Conservation (phyloP, 2,888 invertebrate species). For the Aphodius granarius region DNA sequence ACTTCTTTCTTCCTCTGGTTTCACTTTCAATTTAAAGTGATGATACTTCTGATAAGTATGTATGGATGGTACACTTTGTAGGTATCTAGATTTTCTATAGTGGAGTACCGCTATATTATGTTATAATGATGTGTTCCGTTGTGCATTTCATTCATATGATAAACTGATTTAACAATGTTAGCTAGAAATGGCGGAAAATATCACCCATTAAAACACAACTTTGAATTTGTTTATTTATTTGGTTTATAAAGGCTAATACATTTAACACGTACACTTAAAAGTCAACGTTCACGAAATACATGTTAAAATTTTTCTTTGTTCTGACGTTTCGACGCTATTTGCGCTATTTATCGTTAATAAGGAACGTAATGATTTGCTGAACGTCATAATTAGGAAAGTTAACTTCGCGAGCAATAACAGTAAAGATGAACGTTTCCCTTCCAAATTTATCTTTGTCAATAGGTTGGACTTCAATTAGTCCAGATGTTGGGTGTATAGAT, state of each 20-base stretch:
- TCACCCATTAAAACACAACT: neutral
- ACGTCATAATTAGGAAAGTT: conserved; percentile 35
- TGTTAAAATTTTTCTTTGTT: too few relatives aligned
- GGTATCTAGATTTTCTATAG: neutral
- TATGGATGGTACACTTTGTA: neutral
- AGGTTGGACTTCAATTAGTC: conserved; percentile 40
- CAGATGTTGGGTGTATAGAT: neutral
- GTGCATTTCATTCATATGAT: neutral
- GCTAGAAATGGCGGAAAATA: too few relatives aligned
- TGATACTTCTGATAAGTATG: neutral
- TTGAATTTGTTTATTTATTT: too few relatives aligned
- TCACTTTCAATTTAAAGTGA: neutral
- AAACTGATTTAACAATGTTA: neutral
- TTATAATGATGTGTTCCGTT: neutral
- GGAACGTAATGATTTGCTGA: conserved; percentile 42
- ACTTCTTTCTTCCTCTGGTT: neutral
- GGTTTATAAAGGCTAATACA: too few relatives aligned
- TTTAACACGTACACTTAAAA: too few relatives aligned
- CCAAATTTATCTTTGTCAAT: conserved; percentile 50
- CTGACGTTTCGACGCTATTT: too few relatives aligned
- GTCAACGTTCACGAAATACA: too few relatives aligned
- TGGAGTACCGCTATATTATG: neutral
- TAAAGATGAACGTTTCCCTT: conserved; percentile 41
- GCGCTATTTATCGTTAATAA: conserved; percentile 58
- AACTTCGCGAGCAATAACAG: conserved; percentile 47